phyloP scores from a whole-genome alignment of 2,888 invertebrate species.

The Orthosia incerta region DNA sequence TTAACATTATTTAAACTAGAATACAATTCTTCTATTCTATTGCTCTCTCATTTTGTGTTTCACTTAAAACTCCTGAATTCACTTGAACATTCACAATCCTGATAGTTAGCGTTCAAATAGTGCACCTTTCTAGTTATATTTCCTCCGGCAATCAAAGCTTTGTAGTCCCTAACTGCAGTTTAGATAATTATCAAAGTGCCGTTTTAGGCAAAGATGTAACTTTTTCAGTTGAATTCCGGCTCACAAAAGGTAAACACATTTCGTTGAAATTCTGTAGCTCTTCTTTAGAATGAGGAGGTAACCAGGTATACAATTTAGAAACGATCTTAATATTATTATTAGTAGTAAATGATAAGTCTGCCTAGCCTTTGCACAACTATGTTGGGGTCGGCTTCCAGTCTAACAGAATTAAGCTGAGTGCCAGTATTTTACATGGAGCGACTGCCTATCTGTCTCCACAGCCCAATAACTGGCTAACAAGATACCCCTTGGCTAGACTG shows the following conservation, averaged over 20 bases:
- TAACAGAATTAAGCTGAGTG: too few species aligned
- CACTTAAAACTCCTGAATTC: neutral
- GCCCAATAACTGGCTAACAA: too few species aligned
- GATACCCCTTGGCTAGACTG: too few species aligned
- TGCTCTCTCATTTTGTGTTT: neutral
- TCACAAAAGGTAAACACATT: neutral
- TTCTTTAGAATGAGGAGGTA: neutral
- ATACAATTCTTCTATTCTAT: neutral
- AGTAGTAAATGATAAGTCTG: too few species aligned
- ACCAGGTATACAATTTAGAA: neutral
- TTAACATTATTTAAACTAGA: neutral
- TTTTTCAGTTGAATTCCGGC: neutral
- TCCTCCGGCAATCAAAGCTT: conserved; percentile 10
- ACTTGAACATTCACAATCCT: neutral
- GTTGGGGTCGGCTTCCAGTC: too few species aligned
- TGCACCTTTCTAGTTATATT: neutral
- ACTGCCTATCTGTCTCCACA: too few species aligned
- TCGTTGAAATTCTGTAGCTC: neutral
- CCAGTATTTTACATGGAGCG: too few species aligned
- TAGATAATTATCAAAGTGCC: neutral
- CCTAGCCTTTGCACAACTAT: too few species aligned
- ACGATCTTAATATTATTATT: too few species aligned
- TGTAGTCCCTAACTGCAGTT: neutral
- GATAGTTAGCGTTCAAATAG: neutral
- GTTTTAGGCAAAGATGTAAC: neutral